A percentile compares a stretch with the other conserved stretches of the same genome.
phyloP scores from a whole-genome alignment of 2,797 vertebrate species.

The Champsocephalus gunnari region DNA sequence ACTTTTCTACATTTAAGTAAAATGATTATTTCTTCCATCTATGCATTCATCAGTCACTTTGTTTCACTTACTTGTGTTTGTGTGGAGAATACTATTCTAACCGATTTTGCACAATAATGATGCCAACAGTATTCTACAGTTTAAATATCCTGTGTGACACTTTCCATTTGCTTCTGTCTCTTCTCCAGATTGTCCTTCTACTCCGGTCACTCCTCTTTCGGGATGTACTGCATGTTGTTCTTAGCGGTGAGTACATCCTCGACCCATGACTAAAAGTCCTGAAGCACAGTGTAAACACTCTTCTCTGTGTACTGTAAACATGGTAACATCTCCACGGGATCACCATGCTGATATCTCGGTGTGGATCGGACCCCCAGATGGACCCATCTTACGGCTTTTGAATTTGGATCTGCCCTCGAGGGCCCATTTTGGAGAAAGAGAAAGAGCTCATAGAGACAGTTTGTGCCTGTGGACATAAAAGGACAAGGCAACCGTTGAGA shows the following conservation, averaged over 20 bases:
- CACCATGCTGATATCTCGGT: conserved; percentile 23
- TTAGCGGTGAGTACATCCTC: conserved; percentile 91
- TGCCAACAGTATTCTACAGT: background rate
- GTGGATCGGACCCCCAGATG: conserved; percentile 25
- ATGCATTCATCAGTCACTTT: too few species aligned
- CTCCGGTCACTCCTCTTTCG: conserved; percentile 98
- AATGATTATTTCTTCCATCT: too few species aligned
- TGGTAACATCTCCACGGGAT: conserved; percentile 9
- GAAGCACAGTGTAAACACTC: background rate
- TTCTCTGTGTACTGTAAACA: conserved; percentile 17
- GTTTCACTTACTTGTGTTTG: too few species aligned
- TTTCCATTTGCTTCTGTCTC: background rate
- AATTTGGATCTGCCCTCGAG: conserved; percentile 25
- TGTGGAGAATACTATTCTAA: too few species aligned
- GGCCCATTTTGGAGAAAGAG: conserved; percentile 33
- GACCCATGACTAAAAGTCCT: background rate
- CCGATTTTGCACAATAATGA: background rate
- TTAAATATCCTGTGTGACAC: background rate
- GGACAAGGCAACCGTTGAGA: conserved; percentile 44
- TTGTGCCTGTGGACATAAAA: conserved; percentile 51
- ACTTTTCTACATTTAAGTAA: too few species aligned
- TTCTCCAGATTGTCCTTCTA: conserved; percentile 94
- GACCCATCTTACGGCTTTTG: conserved; percentile 18
- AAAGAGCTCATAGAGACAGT: conserved; percentile 30
- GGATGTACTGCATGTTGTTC: conserved; percentile 99